Evolutionary conservation across 2,113 vertebrate species (phyloP), one percentile per base, ranked within the genome.

Genomic region (Girardinichthys multiradiatus): DNA sequence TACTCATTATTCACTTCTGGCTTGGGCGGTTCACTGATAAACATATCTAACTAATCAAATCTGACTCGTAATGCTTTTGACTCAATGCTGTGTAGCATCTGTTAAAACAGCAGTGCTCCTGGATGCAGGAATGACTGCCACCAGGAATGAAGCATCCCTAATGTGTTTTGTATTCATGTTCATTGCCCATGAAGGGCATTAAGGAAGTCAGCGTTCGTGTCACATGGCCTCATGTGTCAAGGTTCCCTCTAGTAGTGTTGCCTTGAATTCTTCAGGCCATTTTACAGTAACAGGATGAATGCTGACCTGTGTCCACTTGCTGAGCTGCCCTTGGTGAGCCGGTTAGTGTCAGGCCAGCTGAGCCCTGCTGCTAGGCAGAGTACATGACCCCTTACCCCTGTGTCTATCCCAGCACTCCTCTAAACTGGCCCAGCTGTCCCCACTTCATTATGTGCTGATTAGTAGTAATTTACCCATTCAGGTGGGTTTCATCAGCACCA

Each of bases 261-360:
- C 68, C 80, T 80, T 19, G 31, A 69, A 83, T 83, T 74, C 91
- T 79, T 78, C 80, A 64, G 89, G 91, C 84, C 79, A 74, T 86
- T 92, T 90, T 76, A 67, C 86, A 80, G 78, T 77, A 90, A 88
- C 82, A 80, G 89, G 79, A 80, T 84, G 79, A 90, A 76, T 86
- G 80, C 21, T 80, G 91, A 91, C 92, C 91, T 89, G 84, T 89
- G 89, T 89, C 85, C 77, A 74, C 81, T 80, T 79, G 77, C 70
- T 82, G 81, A 90, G 80, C 90, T 86, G 86, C 88, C 86, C 68
- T 72, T 24, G 28, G 87, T 76, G 70, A 68, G 72, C 35, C 82
- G 67, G 59, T 81, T 31, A 70, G 85, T 76, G 72, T 64, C 74
- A 51, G 69, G 85, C 74, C 87, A 92, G 84, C 87, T 85, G 84